Base-by-base conservation (phyloP, 2,888 invertebrate species). In the Neelides folsomi region DNA sequence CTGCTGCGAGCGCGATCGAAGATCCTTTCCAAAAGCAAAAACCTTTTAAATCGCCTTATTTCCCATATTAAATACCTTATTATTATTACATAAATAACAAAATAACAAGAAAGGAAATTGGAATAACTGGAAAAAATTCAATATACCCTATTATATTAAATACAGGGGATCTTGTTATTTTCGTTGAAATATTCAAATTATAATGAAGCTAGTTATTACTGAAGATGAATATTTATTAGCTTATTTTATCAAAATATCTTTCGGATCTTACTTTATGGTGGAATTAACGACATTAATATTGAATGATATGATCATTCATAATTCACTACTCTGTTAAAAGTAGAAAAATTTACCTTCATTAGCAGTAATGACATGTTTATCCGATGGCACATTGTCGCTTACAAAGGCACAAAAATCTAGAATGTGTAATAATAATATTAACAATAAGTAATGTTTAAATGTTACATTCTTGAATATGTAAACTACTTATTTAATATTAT, bases 391-490 rank as follows among this genome's bases (percentile, higher is more conserved):
- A 53, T 67, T 68, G 20, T 66, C 65, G 5, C 70, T 69, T 1
- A 71, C 68, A 63, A 68, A 72, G 16, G 71, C 72, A 66, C 72
- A 72, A 60, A 72, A 72, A 66, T 73, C 73, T 72, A 62, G 45
- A 65, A 65, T 8, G 36, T 19, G 8, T 34, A 19, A 35, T 6
- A 16, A 45, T 10, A 51, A 39, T 19, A 12, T 19, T 19, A 47
- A 13, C 18, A 20, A 53, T 38, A 34, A 42, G 35, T 9, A 36
- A 27, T 27, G 27, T 7, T 7, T 5, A 27, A 27, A 27, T 27
- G n/a, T n/a, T n/a, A n/a, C n/a, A n/a, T n/a, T n/a, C n/a, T n/a
- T n/a, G n/a, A n/a, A n/a, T n/a, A n/a, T n/a, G n/a, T n/a, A n/a
- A n/a, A n/a, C n/a, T n/a, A n/a, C n/a, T n/a, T n/a, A n/a, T n/a